These are phyloP conservation scores for Vidua macroura DNA, from an alignment of 2,113 vertebrate species.

Conservation along the genomic window DNA sequence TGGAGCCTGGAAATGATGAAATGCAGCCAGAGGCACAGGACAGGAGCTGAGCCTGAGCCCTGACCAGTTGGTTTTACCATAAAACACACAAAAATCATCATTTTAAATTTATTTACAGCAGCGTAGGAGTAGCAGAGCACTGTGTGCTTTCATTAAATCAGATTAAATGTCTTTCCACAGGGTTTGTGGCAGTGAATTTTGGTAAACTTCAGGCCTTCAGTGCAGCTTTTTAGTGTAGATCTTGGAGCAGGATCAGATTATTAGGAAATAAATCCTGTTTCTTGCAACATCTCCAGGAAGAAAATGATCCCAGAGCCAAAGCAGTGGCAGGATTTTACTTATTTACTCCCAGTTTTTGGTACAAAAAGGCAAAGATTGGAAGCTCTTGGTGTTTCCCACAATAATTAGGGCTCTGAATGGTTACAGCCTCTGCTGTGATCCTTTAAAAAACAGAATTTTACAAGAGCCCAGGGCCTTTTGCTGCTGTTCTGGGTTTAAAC, in stretches of 20 bases:
- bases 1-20: background rate
- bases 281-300: background rate
- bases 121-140: background rate
- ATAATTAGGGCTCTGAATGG: background rate
- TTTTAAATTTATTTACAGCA: background rate
- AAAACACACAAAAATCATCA: background rate
- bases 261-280: background rate
- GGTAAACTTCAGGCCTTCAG: rapidly evolving
- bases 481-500: background rate
- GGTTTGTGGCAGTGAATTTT: background rate
- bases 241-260: background rate
- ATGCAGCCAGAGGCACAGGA: background rate
- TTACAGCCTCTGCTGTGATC: background rate
- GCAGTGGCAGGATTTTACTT: rapidly evolving
- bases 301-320: background rate
- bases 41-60: background rate
- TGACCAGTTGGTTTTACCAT: rapidly evolving
- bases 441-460: background rate
- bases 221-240: background rate
- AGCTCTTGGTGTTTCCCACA: background rate
- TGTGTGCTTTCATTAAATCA: background rate
- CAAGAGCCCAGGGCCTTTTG: background rate
- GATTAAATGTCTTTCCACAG: background rate
- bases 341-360: background rate
- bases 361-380: background rate